Evolutionary conservation across 37 sponge, comb jelly and placozoan genomes (phyloP), one percentile per base, ranked within the genome.

Genomic region (Ephydatia muelleri): DNA sequence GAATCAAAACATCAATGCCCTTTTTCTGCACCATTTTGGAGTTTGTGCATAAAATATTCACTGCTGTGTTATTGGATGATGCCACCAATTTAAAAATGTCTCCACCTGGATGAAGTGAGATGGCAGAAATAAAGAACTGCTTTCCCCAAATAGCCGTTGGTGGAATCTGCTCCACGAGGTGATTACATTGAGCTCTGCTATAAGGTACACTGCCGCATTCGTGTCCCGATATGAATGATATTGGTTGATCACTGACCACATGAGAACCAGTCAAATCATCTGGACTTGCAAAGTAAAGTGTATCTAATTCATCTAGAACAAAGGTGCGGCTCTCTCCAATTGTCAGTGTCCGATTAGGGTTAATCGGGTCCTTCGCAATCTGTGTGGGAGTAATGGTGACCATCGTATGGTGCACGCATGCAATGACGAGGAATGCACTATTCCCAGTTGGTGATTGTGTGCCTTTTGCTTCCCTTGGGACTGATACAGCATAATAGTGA

Each of bases 81-180:
- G 90, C 87, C 30, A 90, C 43, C 0, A 80, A 3, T 37, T 76
- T 81, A 69, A 69, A 76, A 9, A 69, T 33, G 38, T 87, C 88
- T 76, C 38, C 57, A 48, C 75, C 30, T 4, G 25, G 37, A 49
- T 77, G 25, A 0, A 0, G 21, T 14, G 76, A 75, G 2, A 76
- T 37, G 34, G 83, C 37, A 19, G 76, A 69, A 48, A 69, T 82
- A 79, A 80, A 40, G 72, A 87, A 87, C 19, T 47, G 65, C 47
- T 74, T 87, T 26, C 88, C 88, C 88, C 88, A 87, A 25, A 77
- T 82, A 28, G 76, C 65, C 48, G 88, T 87, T 21, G 88, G 88
- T 38, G 88, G 88, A 0, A 87, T 39, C 65, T 87, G 88, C 70
- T 87, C 88, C 25, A 82, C 65, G 5, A 87, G 0, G 0, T 87